Percentiles rank a stretch among this genome's conserved stretches.
Evolutionary conservation across 2,797 vertebrate genomes (phyloP).

Genomic region (Avahi laniger): DNA sequence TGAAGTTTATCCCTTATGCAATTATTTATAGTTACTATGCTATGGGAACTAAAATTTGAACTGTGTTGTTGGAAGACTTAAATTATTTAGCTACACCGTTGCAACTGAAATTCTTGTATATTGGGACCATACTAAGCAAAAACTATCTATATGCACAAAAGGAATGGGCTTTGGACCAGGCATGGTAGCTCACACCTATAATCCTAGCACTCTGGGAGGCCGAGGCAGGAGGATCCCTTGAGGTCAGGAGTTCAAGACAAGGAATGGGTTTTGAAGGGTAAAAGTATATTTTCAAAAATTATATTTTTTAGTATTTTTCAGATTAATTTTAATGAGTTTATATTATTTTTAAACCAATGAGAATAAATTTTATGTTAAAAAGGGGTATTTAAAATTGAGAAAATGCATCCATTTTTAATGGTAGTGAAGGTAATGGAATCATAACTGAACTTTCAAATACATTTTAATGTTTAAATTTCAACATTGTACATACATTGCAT

Average conservation of each 20-base stretch:
- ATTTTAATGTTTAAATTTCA: background rate
- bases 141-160: background rate
- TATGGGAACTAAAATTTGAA: background rate
- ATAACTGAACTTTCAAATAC: background rate
- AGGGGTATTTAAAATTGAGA: background rate
- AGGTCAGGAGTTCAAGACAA: background rate
- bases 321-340: background rate
- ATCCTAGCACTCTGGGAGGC: too few species aligned
- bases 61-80: background rate
- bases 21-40: background rate
- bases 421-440: background rate
- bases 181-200: too few species aligned
- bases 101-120: background rate
- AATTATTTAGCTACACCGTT: background rate
- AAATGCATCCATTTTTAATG: background rate
- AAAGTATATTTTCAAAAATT: background rate
- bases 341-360: slow-evolving; percentile 4
- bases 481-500: background rate
- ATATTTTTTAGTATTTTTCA: background rate
- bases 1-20: background rate
- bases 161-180: background rate
- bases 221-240: too few species aligned
- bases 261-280: background rate
- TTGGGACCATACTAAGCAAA: background rate
- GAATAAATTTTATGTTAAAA: background rate